Evolutionary conservation across 2,888 invertebrate species (phyloP).

Genomic region (Omphaloscelis lunosa): DNA sequence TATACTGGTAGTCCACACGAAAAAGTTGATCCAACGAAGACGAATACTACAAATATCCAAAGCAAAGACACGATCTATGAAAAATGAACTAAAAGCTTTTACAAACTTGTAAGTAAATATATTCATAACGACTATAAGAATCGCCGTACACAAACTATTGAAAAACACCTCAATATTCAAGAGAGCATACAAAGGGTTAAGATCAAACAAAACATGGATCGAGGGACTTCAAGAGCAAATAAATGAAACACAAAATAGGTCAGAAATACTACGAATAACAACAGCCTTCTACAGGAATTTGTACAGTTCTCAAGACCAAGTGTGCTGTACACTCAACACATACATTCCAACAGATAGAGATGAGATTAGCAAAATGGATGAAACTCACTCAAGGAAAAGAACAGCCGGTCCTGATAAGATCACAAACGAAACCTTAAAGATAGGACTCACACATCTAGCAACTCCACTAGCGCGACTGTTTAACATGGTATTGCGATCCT

Average conservation of each 20-base stretch:
- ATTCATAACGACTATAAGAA: neutral
- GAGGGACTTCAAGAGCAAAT: neutral
- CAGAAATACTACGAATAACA: neutral
- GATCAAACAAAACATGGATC: neutral
- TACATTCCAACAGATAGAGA: neutral
- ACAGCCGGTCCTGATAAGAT: neutral
- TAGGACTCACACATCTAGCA: neutral
- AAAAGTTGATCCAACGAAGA: neutral
- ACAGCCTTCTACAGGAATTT: neutral
- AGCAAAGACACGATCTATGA: neutral
- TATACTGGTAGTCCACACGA: neutral
- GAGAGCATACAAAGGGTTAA: neutral
- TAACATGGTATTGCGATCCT: neutral
- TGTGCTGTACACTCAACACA: neutral
- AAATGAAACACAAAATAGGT: neutral
- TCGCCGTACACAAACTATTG: neutral
- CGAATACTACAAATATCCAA: neutral
- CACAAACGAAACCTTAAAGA: neutral
- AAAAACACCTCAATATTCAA: neutral
- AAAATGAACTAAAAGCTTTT: neutral
- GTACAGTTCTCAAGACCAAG: neutral
- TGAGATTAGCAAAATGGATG: neutral
- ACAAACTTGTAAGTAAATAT: no score
- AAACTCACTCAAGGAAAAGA: neutral
- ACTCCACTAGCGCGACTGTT: neutral